phyloP scores from a whole-genome alignment of 2,113 vertebrate genomes.

The Dipodomys stephensi region DNA sequence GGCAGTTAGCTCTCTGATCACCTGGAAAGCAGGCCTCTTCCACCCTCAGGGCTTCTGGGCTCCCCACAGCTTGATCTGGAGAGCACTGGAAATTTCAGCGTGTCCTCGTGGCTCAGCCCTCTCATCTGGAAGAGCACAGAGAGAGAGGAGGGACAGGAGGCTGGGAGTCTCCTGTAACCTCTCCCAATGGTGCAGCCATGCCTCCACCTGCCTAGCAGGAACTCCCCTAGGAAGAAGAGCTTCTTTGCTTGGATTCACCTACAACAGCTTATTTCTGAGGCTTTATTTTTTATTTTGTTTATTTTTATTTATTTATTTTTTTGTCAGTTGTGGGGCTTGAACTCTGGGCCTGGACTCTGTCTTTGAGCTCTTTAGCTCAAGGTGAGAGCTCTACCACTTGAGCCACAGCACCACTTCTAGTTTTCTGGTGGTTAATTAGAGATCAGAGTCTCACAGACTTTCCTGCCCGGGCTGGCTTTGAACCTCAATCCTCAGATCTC shows the following conservation, averaged over 20 bases:
- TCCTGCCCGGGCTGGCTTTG: too few relatives aligned
- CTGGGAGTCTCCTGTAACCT: neutral
- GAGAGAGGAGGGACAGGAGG: neutral
- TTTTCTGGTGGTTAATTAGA: too few relatives aligned
- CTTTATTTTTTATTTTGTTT: too few relatives aligned
- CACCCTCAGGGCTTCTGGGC: neutral
- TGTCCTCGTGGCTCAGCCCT: neutral
- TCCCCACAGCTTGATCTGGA: neutral
- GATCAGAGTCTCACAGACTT: too few relatives aligned
- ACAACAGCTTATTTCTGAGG: neutral
- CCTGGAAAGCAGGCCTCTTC: neutral
- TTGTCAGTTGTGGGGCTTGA: too few relatives aligned
- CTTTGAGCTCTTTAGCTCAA: too few relatives aligned
- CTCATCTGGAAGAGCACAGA: neutral
- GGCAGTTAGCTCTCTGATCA: neutral
- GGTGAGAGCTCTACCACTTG: too few relatives aligned
- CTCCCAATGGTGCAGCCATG: rapidly evolving
- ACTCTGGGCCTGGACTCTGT: too few relatives aligned
- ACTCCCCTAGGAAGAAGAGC: neutral
- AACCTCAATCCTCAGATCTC: too few relatives aligned
- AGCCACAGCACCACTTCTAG: too few relatives aligned
- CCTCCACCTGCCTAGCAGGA: neutral
- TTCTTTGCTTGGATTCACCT: neutral
- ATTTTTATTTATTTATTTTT: too few relatives aligned
- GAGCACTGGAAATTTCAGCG: neutral